Evolutionary conservation across 2,113 vertebrate genomes (phyloP).

Genomic region (Cariama cristata): DNA sequence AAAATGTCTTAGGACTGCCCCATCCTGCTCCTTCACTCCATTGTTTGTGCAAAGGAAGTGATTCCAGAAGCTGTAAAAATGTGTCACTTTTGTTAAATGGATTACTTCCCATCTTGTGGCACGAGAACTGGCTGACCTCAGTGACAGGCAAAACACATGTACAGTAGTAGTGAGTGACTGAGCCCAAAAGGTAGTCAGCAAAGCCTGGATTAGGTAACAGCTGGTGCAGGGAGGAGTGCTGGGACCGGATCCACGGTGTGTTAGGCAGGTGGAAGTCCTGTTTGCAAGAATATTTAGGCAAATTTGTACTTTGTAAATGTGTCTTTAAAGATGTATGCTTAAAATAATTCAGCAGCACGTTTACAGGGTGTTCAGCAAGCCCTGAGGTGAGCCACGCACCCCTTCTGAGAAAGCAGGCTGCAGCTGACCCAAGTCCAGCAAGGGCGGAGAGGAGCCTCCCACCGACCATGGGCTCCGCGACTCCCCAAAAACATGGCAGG

Average conservation of each 20-base stretch:
- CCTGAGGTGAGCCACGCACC: neutral
- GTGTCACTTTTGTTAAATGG: neutral
- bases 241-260: neutral
- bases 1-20: neutral
- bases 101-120: conserved; percentile 9
- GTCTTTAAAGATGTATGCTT: neutral
- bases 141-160: neutral
- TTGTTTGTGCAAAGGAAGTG: conserved; percentile 29
- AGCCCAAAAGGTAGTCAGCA: neutral
- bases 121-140: neutral
- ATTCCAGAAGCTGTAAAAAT: conserved; percentile 27
- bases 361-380: neutral
- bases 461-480: fast-evolving
- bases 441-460: neutral
- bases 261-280: neutral
- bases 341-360: neutral
- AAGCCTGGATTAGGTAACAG: neutral
- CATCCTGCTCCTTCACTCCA: neutral
- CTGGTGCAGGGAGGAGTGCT: neutral
- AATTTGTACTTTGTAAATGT: neutral
- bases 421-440: neutral
- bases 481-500: neutral
- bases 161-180: neutral
- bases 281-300: neutral
- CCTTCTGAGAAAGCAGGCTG: neutral